Percentiles rank a stretch among this genome's conserved stretches.
phyloP scores from a whole-genome alignment of 2,113 vertebrate genomes.

The Psephotus haematonotus region DNA sequence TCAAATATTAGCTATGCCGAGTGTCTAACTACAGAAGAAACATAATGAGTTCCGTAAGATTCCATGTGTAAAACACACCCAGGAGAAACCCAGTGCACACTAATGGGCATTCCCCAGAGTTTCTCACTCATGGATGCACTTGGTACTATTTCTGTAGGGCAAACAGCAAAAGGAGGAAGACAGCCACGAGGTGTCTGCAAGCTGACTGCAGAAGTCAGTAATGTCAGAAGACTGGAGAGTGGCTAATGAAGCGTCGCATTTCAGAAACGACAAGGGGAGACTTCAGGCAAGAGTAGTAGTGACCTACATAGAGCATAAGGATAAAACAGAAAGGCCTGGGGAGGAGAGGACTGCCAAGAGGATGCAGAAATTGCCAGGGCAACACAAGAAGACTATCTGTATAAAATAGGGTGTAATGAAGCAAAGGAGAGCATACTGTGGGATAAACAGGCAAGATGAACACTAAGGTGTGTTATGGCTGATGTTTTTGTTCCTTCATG shows the following conservation, averaged over 20 bases:
- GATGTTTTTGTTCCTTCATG: neutral
- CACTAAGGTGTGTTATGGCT: neutral
- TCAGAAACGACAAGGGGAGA: slow-evolving; percentile 7
- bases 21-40: slow-evolving; percentile 1
- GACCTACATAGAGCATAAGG: slow-evolving; percentile 53
- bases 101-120: slow-evolving; percentile 51
- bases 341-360: slow-evolving; percentile 10
- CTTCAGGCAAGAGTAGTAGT: slow-evolving; percentile 26
- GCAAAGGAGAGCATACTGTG: neutral
- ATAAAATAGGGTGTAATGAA: neutral
- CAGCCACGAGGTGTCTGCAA: slow-evolving; percentile 42
- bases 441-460: neutral
- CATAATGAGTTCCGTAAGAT: neutral
- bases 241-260: slow-evolving; percentile 61
- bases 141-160: slow-evolving; percentile 39
- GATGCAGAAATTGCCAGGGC: neutral
- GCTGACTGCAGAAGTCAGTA: slow-evolving; percentile 25
- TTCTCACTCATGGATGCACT: neutral
- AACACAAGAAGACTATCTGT: neutral
- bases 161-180: neutral
- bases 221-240: slow-evolving; percentile 37
- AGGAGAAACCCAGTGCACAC: neutral
- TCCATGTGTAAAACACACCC: neutral
- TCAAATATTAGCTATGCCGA: neutral
- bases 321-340: neutral